Base-by-base conservation (phyloP, 2,888 invertebrate species). In the Drosophila meridiana region DNA sequence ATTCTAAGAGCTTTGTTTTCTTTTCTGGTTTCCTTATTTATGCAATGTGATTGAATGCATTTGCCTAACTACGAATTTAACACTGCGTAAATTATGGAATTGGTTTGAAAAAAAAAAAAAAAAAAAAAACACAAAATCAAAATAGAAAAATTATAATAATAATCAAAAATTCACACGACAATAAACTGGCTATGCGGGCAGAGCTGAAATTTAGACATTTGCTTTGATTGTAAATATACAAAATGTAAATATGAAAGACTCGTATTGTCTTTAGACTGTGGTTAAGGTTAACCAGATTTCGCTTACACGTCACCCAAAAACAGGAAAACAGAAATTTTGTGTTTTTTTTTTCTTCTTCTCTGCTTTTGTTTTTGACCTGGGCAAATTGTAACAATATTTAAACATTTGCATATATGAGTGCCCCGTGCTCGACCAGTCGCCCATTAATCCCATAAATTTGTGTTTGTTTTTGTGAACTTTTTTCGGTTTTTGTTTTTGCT, bases 231-330 rank as follows among this genome's bases (percentile, higher is more conserved):
- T 83, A 80, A 62, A 80, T 57, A 79, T 59, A 52, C 47, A 48
- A 45, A 73, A 87, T 84, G 83, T 80, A 80, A 80, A 89, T 89
- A 73, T 71, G 55, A 64, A 63, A 64, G 57, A 56, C 20, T 56
- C 28, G 58, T 59, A 50, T 76, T 69, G 58, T 59, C 48, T 67
- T 63, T 66, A 9, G 63, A 14, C 28, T 73, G 30, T 38, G 57
- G 68, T 61, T 87, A 89, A 89, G 84, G 84, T 78, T 84, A 84
- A 84, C 84, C 88, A 84, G 76, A 84, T 74, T 71, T 69, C 60
- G 71, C 58, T 76, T 76, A 81, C 71, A 81, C 66, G 69, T 66
- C 60, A 69, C 28, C 60, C 48, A 26, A 57, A 45, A 47, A 43
- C 82, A 73, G 82, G 82, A 82, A 79, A 79, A 78, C 67, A 36